These are phyloP conservation scores for Hypomecis atomaria DNA, from an alignment of 2,888 invertebrate genomes.

Conservation along the genomic window DNA sequence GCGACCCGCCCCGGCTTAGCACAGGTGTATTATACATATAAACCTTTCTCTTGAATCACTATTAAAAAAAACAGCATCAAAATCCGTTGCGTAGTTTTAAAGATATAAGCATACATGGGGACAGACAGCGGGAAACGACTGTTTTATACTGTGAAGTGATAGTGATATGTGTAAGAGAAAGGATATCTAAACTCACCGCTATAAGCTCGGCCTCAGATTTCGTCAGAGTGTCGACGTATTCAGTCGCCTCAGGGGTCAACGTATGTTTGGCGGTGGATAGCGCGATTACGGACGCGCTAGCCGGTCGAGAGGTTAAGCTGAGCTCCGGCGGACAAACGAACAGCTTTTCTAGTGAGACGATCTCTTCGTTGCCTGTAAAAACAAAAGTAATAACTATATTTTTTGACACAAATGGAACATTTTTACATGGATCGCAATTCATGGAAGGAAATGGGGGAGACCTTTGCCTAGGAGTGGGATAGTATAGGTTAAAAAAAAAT, in stretches of 20 bases:
- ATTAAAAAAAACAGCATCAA: too few relatives aligned
- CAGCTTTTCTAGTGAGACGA: slow-evolving; percentile 55
- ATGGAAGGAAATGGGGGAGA: too few relatives aligned
- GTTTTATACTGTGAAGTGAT: background rate
- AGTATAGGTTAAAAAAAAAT: too few relatives aligned
- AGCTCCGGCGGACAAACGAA: slow-evolving; percentile 61
- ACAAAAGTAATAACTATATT: background rate
- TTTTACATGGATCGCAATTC: too few relatives aligned
- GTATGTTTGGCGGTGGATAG: slow-evolving; percentile 39
- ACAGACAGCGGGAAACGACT: too few relatives aligned
- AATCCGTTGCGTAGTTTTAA: too few relatives aligned
- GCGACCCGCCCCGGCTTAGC: too few relatives aligned
- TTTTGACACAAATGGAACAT: too few relatives aligned
- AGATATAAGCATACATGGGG: too few relatives aligned
- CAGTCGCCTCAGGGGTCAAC: slow-evolving; percentile 50
- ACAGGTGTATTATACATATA: too few relatives aligned
- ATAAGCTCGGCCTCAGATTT: slow-evolving; percentile 52
- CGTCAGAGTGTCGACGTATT: slow-evolving; percentile 58
- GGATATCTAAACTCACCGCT: slow-evolving; percentile 53
- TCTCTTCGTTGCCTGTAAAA: slow-evolving; percentile 63
- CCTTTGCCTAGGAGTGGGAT: too few relatives aligned
- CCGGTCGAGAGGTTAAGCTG: slow-evolving; percentile 42
- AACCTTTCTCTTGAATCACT: too few relatives aligned
- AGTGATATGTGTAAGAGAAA: background rate
- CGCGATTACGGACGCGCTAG: slow-evolving; percentile 52